phyloP scores from a whole-genome alignment of 2,888 invertebrate species.

The Cactoblastis cactorum region DNA sequence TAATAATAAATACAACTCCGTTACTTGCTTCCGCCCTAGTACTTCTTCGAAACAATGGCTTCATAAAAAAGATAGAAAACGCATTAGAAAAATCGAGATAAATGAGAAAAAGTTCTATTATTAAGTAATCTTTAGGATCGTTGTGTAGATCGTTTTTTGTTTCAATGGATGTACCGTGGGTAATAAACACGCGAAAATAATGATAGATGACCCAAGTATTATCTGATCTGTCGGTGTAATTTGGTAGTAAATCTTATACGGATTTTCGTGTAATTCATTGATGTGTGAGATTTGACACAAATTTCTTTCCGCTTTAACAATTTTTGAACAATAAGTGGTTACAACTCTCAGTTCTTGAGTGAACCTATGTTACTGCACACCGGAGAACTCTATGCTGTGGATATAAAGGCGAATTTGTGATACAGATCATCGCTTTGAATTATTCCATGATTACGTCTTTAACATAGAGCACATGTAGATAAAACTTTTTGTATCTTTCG shows the following conservation, averaged over 20 bases:
- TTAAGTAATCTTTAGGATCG: conserved; percentile 10
- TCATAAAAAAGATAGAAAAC: conserved; percentile 13
- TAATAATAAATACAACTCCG: conserved; percentile 49
- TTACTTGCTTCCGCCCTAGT: conserved; percentile 47
- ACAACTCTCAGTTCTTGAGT: not conserved
- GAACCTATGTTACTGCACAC: too few relatives aligned
- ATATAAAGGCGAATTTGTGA: too few relatives aligned
- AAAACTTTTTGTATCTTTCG: too few relatives aligned
- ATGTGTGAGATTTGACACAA: not conserved
- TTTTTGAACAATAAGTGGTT: not conserved
- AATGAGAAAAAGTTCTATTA: conserved; percentile 13
- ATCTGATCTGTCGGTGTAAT: conserved; percentile 1
- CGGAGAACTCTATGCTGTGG: too few relatives aligned
- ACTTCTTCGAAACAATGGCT: conserved; percentile 30
- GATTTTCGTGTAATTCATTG: not conserved
- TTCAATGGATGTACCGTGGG: conserved; percentile 12
- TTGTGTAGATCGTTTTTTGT: conserved; percentile 14
- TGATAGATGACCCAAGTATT: conserved; percentile 7
- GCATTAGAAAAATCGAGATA: conserved; percentile 14
- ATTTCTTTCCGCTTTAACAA: not conserved
- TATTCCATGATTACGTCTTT: too few relatives aligned
- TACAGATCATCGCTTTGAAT: too few relatives aligned
- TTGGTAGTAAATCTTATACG: conserved; percentile 2
- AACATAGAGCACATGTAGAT: too few relatives aligned
- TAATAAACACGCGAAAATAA: conserved; percentile 8